These are phyloP conservation scores for Carcinoscorpius rotundicauda DNA, from an alignment of 1,140 invertebrate species.

Conservation along the genomic window DNA sequence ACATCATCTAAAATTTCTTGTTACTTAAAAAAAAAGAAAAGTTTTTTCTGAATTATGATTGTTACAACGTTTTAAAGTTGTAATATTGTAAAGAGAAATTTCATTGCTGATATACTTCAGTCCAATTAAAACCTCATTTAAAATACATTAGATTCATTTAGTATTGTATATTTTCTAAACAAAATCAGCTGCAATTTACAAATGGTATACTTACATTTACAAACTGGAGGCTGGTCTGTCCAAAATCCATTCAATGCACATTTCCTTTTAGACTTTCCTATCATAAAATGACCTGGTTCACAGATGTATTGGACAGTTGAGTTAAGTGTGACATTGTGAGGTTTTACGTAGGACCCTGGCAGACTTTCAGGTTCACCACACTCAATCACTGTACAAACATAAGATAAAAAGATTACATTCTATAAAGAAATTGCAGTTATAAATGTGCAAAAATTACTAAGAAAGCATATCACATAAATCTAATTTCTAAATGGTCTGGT, in stretches of 20 bases:
- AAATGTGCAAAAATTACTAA: too few species aligned
- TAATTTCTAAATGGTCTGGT: too few species aligned
- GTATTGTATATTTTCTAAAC: background rate
- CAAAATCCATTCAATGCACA: slow-evolving; percentile 65
- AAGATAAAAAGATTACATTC: background rate
- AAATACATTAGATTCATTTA: background rate
- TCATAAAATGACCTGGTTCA: slow-evolving; percentile 62
- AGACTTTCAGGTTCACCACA: slow-evolving; percentile 76
- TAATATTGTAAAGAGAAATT: background rate
- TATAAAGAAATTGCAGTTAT: background rate
- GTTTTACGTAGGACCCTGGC: slow-evolving; percentile 64
- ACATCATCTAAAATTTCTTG: too few species aligned
- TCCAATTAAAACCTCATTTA: background rate
- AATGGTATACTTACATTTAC: slow-evolving; percentile 57
- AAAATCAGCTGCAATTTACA: background rate
- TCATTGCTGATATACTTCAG: background rate
- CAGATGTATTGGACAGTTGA: slow-evolving; percentile 76
- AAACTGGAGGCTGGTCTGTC: slow-evolving; percentile 60
- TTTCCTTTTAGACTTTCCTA: slow-evolving; percentile 51
- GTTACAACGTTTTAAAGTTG: background rate
- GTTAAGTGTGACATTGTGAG: slow-evolving; percentile 73
- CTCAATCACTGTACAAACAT: slow-evolving; percentile 52
- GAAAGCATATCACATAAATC: too few species aligned
- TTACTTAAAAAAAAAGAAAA: too few species aligned
- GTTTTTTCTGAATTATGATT: background rate